Evolutionary conservation across 2,888 invertebrate species (phyloP).

Genomic region (Xestia xanthographa): DNA sequence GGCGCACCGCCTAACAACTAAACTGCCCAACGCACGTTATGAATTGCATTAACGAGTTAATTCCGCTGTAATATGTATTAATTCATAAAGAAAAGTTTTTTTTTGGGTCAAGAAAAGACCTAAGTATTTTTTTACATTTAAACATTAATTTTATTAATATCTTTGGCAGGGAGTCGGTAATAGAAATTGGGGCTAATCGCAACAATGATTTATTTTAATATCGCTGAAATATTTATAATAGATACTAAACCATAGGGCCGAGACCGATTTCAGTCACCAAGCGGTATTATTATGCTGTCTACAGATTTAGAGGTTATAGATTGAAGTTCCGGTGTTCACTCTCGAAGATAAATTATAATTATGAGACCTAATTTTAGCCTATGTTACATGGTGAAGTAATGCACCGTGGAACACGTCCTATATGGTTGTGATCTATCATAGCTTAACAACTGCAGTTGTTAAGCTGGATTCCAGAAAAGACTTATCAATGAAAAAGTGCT

Average conservation of each 20-base stretch:
- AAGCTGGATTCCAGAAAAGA: not conserved
- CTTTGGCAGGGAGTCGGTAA: slow-evolving; percentile 26
- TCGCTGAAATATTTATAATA: slow-evolving; percentile 32
- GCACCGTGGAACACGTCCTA: not conserved
- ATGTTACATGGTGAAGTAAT: not conserved
- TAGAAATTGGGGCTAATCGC: slow-evolving; percentile 28
- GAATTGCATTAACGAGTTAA: not conserved
- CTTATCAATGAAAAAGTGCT: not conserved
- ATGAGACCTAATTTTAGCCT: not conserved
- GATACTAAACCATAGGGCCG: slow-evolving; percentile 1
- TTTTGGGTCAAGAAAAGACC: not conserved
- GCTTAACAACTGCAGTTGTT: not conserved
- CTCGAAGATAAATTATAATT: not conserved
- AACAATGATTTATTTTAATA: slow-evolving; percentile 37
- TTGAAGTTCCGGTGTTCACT: not conserved
- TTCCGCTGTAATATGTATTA: not conserved
- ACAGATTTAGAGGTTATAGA: not conserved
- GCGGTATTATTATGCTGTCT: not conserved
- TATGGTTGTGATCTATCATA: not conserved
- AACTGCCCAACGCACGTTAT: slow-evolving; percentile 32
- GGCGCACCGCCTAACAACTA: slow-evolving; percentile 40
- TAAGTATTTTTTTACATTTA: not conserved
- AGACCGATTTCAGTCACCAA: not conserved
- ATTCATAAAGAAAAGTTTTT: not conserved
- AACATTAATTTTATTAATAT: slow-evolving; percentile 17